Evolutionary conservation across 2,797 vertebrate genomes (phyloP), one percentile per base, ranked within the genome.

Genomic region (Malurus leucopterus): DNA sequence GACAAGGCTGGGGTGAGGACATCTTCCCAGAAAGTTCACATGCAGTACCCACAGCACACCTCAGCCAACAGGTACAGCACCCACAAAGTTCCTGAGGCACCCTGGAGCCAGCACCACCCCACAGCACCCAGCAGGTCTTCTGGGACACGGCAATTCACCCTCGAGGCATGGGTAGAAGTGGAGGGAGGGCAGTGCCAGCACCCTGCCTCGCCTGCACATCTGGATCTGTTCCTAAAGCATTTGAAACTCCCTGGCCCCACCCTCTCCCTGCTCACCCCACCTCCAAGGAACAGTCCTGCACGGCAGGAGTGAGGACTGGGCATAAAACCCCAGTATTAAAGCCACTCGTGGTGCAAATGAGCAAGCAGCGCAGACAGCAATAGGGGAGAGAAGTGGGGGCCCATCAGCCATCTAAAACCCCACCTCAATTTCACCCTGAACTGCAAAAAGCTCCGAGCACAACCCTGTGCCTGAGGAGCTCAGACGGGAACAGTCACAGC

Each of bases 31-130:
- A 10, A 55, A 40, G 7, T 15, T 61, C 12, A 36, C 0, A 1
- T 9, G n/a, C 40, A 65, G 51, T 13, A 51, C 17, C 23, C 41
- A 22, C 0, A 0, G 49, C 19, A 18, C 62, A 44, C 15, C 34
- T 36, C 22, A 38, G 41, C 3, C 49, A 57, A 16, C 2, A 3
- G 34, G 50, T 19, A 84, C 0, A 0, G 71, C 27, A 44, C 47
- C 55, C 80, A 41, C 68, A n/a, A 36, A 86, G 21, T 9, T 29
- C 17, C 29, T 9, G 46, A 75, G 78, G 27, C 20, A 15, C 54
- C 49, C 15, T 32, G 44, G 29, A 41, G n/a, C 44, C 57, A 86
- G 73, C 57, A 74, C 46, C 50, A 55, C 21, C 36, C 34, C 40
- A 50, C 50, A 64, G 84, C 47, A 68, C 38, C 46, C 46, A 30